phyloP scores from a whole-genome alignment of 2,113 vertebrate genomes.

The Cricetomys ansorgei region DNA sequence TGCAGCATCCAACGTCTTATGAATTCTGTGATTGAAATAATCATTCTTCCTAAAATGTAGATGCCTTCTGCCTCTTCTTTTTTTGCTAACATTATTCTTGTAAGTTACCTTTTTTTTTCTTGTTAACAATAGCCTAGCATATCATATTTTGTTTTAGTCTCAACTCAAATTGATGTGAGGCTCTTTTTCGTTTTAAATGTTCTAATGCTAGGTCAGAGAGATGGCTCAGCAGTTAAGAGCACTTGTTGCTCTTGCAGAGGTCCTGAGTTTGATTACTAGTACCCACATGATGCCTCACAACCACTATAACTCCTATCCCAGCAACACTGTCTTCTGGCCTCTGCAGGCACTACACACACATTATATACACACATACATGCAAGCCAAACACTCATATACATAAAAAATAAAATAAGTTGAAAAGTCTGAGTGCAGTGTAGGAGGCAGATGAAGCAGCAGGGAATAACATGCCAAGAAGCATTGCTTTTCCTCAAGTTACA shows the following conservation, averaged over 20 bases:
- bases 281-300: not conserved
- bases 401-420: not conserved
- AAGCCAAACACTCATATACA: not conserved
- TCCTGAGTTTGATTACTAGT: not conserved
- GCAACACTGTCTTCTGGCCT: not conserved
- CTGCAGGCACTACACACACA: not conserved
- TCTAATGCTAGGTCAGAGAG: not conserved
- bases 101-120: conserved; percentile 41
- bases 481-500: conserved; percentile 50
- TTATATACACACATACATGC: not conserved
- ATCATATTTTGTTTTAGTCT: conserved; percentile 25
- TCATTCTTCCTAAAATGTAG: conserved; percentile 27
- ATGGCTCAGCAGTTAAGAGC: not conserved
- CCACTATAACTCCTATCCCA: not conserved
- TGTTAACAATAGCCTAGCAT: conserved; percentile 48
- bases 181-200: conserved; percentile 61
- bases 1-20: not conserved
- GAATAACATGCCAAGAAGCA: conserved; percentile 53
- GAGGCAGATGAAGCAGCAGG: conserved; percentile 54
- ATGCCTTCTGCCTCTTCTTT: conserved; percentile 51
- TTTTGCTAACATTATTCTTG: conserved; percentile 55
- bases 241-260: not conserved
- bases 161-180: conserved; percentile 41
- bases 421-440: conserved; percentile 15
- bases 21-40: conserved; percentile 53